Evolutionary conservation across 2,888 invertebrate species (phyloP), one percentile per base, ranked within the genome.

Genomic region (Theodoxus fluviatilis): DNA sequence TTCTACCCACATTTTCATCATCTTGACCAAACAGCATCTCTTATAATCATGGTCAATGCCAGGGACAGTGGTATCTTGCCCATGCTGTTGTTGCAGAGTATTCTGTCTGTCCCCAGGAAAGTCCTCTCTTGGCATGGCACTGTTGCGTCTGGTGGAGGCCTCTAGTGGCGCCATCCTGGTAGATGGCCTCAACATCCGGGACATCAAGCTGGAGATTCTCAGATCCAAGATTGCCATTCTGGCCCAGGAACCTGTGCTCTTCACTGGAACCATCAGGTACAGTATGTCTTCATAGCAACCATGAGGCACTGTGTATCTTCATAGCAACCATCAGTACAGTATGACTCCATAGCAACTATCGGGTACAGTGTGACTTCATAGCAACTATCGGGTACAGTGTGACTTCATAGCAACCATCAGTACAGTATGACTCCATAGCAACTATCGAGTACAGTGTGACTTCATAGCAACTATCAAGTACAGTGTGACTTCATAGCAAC

Each of bases 231-330:
- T 85, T 28, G 79, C 84, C 33, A 84, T 85, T 63, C 83, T 92
- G 73, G 91, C 92, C 7, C 91, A 91, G 79, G 91, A 91, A 80
- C 91, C 91, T 0, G 88, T 90, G 1, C 84, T 92, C 9, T 91
- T 91, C 80, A 88, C 89, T 37, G 90, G 91, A 52, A 90, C 90
- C 38, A 82, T 91, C 43, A 89, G 90, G 89, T 90, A 77, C 73
- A 68, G 61, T n/a, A 18, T 18, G 22, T 2, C n/a, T 49, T 43
- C 43, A 43, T 18, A 18, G 9, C 9, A 43, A 12, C 43, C 43
- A 43, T 43, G 43, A 43, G n/a, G 9, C 9, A 18, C 18, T 43
- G 18, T 12, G 43, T 43, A 18, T 18, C 43, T 9, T 43, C 18
- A 12, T 9, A 18, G 43, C 9, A 18, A 43, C 43, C 18, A 43